Evolutionary conservation across 2,113 vertebrate genomes (phyloP).

Genomic region (Percopsis transmontana): DNA sequence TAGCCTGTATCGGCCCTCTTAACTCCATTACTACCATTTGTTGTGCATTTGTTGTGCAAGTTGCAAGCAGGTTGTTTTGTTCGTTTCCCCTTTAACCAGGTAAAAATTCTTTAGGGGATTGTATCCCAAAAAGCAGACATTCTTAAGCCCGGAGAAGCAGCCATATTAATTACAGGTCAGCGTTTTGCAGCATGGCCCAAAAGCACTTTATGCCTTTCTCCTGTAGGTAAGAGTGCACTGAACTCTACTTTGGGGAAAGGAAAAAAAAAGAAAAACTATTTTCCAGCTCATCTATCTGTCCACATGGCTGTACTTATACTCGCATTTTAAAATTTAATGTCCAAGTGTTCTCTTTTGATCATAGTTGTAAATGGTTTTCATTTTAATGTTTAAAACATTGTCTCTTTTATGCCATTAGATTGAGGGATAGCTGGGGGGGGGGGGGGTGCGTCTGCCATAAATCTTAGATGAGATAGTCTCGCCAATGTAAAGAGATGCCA

Average conservation of each 20-base stretch:
- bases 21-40: no score
- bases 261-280: conserved; percentile 33
- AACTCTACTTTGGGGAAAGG: conserved; percentile 47
- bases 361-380: conserved; percentile 97
- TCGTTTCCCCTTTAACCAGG: conserved; percentile 38
- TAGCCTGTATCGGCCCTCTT: background rate
- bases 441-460: conserved; percentile 82
- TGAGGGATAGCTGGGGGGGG: conserved; percentile 82
- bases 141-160: conserved; percentile 59
- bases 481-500: conserved; percentile 94
- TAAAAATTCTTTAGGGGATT: conserved; percentile 63
- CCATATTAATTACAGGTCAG: conserved; percentile 82
- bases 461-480: conserved; percentile 89
- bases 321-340: conserved; percentile 92
- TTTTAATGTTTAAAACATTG: conserved; percentile 99
- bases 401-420: conserved; percentile 94
- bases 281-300: conserved; percentile 71
- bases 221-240: conserved; percentile 62
- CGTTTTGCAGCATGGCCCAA: conserved; percentile 74
- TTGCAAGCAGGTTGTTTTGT: conserved; percentile 16
- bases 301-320: conserved; percentile 83
- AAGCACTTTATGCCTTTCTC: conserved; percentile 76
- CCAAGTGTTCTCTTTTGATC: conserved; percentile 92
- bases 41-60: background rate
- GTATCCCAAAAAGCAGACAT: conserved; percentile 66